phyloP scores from a whole-genome alignment of 2,113 vertebrate species.

The Caranx ignobilis region DNA sequence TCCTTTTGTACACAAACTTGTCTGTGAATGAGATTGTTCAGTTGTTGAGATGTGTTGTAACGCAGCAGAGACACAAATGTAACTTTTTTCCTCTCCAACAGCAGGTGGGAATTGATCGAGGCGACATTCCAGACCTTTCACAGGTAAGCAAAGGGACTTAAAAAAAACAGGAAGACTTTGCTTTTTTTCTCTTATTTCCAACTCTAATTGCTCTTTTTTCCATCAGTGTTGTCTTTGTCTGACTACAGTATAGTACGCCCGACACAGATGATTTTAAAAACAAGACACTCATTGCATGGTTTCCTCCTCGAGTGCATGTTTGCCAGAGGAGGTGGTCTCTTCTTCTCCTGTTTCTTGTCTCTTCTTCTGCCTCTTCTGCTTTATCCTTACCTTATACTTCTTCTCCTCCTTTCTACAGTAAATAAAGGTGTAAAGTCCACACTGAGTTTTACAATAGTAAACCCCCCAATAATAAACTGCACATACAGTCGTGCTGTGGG shows the following conservation, averaged over 20 bases:
- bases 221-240: slow-evolving; percentile 37
- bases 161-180: slow-evolving; percentile 5
- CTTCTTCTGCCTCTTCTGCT: slow-evolving; percentile 37
- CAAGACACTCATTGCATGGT: slow-evolving; percentile 74
- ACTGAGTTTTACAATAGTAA: slow-evolving; percentile 24
- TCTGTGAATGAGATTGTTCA: background rate
- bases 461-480: slow-evolving; percentile 24
- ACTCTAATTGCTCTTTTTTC: slow-evolving; percentile 29
- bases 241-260: slow-evolving; percentile 27
- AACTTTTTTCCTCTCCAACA: slow-evolving; percentile 74
- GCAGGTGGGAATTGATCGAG: slow-evolving; percentile 99
- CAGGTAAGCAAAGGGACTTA: slow-evolving; percentile 85
- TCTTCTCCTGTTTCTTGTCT: slow-evolving; percentile 50
- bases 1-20: background rate
- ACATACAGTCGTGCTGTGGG: slow-evolving; percentile 41
- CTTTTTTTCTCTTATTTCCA: slow-evolving; percentile 37
- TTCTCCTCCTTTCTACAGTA: slow-evolving; percentile 75
- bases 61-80: background rate
- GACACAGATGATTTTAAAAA: slow-evolving; percentile 40
- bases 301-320: slow-evolving; percentile 75
- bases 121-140: slow-evolving; percentile 98
- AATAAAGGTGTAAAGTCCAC: slow-evolving; percentile 83
- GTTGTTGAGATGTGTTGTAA: background rate
- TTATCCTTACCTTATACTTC: slow-evolving; percentile 39
- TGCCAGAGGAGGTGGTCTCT: slow-evolving; percentile 56